Base-by-base conservation (phyloP, 2,797 vertebrate species). In the Gymnoscopelus microlampas region DNA sequence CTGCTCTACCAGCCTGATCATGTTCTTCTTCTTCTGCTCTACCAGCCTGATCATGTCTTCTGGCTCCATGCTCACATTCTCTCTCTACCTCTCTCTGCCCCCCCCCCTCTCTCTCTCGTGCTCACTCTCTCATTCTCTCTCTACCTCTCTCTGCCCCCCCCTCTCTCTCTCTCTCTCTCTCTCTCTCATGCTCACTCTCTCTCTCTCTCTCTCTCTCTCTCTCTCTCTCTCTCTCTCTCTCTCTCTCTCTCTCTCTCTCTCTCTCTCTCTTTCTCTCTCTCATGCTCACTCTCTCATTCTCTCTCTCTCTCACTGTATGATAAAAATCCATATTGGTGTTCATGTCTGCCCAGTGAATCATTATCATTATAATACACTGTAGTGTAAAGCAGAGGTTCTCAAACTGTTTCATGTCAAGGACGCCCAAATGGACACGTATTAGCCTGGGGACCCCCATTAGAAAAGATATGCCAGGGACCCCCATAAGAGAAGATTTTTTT, bases 321-420 rank as follows among this genome's bases (percentile, higher is more conserved):
- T 73, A 80, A 74, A 87, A 87, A 90, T 92, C 90, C 80, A 90
- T 90, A 86, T 66, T 51, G 73, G 35, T 71, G 77, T 47, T 64
- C n/a, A 66, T 59, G 73, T 49, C 71, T 63, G 67, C 55, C 49
- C 50, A 66, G 70, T 68, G 76, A 85, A 73, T 89, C 77, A 64
- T 72, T 57, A 73, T 89, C 77, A 64, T 72, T 57, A 60, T 64
- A 77, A 83, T 79, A 77, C 79, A 56, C 61, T 56, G 65, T 50
- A 29, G 60, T 50, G 19, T 19, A 19, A 19, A 19, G 19, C n/a
- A n/a, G n/a, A n/a, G n/a, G n/a, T n/a, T n/a, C n/a, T n/a, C n/a
- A n/a, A n/a, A n/a, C n/a, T n/a, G n/a, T n/a, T n/a, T n/a, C n/a
- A n/a, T n/a, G n/a, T n/a, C n/a, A n/a, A n/a, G n/a, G n/a, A n/a